Base-by-base conservation (phyloP, 2,113 vertebrate species). In the Lophura nycthemera region DNA sequence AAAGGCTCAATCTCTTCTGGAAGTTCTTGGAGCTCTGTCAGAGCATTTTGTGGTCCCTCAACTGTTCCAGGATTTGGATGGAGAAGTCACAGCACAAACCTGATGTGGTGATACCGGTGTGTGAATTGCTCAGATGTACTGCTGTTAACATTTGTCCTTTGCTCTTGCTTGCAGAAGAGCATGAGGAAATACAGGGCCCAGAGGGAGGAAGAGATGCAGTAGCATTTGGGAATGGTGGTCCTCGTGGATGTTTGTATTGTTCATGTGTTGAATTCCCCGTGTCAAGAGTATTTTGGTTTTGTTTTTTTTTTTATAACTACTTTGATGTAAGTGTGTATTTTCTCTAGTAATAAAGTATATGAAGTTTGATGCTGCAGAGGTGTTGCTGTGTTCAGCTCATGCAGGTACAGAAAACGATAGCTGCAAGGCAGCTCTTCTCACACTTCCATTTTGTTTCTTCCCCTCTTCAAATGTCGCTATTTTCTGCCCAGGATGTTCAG, bases 201-300 rank as follows among this genome's bases (percentile, higher is more conserved):
- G 59, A 96, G 95, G 76, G 98, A 98, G 38, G 96, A 97, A 8
- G 94, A 97, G 57, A 98, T 98, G 98, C 98, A 98, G 13, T 98
- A 97, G 59, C 47, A 2, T 6, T 10, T 50, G 73, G 42, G 40
- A 64, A 13, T 11, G 50, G 18, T 32, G 4, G 47, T 14, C 16
- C 48, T 17, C 6, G 0, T 32, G 79, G 83, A n/a, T 75, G 52
- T 40, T 32, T 20, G 47, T 59, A 16, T 42, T 2, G 6, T 36
- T 40, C n/a, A 16, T 32, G 34, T 56, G 47, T 48, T n/a, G 24
- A 73, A 77, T 74, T 86, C 42, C 40, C n/a, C 2, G 4, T 25
- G 40, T 56, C 43, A 32, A 15, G 61, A 0, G 0, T 5, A 22
- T 56, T 19, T 71, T 30, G 45, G 7, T 45, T 52, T 2, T 20